Evolutionary conservation across 2,797 vertebrate genomes (phyloP).

Genomic region (Emys orbicularis): DNA sequence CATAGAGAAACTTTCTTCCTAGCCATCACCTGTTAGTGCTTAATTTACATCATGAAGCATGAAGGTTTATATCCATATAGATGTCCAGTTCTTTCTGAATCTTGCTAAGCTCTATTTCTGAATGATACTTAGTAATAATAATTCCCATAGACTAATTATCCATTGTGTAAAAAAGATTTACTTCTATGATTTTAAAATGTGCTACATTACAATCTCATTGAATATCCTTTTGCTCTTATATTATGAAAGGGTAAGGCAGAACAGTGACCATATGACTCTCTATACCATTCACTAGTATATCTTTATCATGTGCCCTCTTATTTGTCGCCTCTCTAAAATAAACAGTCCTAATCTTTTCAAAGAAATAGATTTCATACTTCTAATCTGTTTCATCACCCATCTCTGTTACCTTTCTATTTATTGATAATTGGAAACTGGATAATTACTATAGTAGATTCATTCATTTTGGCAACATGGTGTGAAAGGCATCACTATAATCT

Average conservation of each 20-base stretch:
- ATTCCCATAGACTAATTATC: not conserved
- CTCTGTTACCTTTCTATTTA: too few species aligned
- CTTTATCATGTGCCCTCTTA: not conserved
- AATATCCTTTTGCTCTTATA: not conserved
- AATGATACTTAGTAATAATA: not conserved
- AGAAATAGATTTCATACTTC: too few species aligned
- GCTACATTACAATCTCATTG: not conserved
- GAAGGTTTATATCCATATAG: not conserved
- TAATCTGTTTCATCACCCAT: too few species aligned
- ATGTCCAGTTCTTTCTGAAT: rapidly evolving
- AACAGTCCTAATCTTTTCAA: not conserved
- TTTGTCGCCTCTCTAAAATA: rapidly evolving
- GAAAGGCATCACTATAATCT: not conserved
- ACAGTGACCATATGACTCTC: not conserved
- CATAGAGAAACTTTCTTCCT: not conserved
- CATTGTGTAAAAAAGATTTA: not conserved
- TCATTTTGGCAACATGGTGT: not conserved
- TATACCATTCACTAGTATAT: not conserved
- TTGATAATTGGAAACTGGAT: not conserved
- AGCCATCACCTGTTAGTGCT: not conserved
- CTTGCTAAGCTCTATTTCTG: not conserved
- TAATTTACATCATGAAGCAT: not conserved
- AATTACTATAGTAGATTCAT: not conserved
- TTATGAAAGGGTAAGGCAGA: not conserved
- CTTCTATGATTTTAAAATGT: not conserved